Conservation (phyloP, 2,113 vertebrate species). For the Microcebus griseorufus region DNA sequence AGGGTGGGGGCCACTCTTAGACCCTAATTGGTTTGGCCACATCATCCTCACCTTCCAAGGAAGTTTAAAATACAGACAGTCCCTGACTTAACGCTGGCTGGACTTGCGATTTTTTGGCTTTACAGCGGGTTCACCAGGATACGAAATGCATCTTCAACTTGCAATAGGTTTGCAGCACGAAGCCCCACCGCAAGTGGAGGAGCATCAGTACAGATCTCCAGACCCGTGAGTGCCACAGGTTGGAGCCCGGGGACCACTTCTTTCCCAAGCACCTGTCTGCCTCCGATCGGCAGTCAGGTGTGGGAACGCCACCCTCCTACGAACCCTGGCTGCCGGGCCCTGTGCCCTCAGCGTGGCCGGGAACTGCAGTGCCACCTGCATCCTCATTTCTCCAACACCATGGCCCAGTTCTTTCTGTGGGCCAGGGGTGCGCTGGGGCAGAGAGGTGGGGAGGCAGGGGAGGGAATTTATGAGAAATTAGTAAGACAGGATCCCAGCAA, state of each 20-base stretch:
- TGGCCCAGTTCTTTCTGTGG: accelerated
- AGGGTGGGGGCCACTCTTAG: not conserved
- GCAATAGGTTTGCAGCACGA: not conserved
- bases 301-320: accelerated
- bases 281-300: not conserved
- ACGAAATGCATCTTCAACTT: not conserved
- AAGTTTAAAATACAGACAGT: not conserved
- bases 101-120: not conserved
- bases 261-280: not conserved
- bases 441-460: accelerated
- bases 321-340: accelerated
- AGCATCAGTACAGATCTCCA: not conserved
- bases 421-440: not conserved
- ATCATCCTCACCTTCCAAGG: not conserved
- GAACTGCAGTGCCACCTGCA: accelerated
- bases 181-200: not conserved
- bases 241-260: not conserved
- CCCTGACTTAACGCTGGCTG: not conserved
- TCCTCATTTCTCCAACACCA: not conserved
- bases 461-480: not conserved
- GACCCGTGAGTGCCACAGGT: accelerated
- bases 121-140: not conserved
- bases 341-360: not conserved
- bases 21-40: not conserved
- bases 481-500: not conserved